Evolutionary conservation across 1,140 invertebrate genomes (phyloP).

Genomic region (Episyrphus balteatus): DNA sequence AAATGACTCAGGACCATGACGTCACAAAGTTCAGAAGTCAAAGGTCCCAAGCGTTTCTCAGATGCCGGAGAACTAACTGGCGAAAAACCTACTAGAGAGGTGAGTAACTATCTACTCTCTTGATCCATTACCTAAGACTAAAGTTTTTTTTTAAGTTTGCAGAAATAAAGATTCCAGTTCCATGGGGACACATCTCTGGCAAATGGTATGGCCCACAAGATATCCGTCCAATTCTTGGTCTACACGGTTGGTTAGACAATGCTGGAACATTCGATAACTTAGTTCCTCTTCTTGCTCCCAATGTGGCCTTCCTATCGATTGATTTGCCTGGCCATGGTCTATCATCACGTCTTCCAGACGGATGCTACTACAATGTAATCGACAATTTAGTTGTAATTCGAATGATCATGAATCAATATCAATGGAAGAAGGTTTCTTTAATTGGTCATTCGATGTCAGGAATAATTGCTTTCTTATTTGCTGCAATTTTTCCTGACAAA

Average conservation of each 20-base stretch:
- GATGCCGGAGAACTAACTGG: slow-evolving; percentile 28
- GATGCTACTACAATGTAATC: slow-evolving; percentile 48
- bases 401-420: slow-evolving; percentile 51
- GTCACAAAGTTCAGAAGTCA: no score
- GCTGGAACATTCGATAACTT: slow-evolving; percentile 59
- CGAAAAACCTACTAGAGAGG: slow-evolving; percentile 20
- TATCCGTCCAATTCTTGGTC: slow-evolving; percentile 50
- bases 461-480: slow-evolving; percentile 46
- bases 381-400: slow-evolving; percentile 46
- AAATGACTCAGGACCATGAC: no score
- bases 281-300: slow-evolving; percentile 46
- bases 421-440: slow-evolving; percentile 56
- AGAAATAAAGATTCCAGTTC: slow-evolving; percentile 63
- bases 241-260: slow-evolving; percentile 72
- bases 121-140: background rate
- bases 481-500: slow-evolving; percentile 46
- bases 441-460: slow-evolving; percentile 58
- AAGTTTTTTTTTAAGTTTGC: slow-evolving; percentile 32
- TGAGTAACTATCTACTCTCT: slow-evolving; percentile 20
- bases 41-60: slow-evolving; percentile 9
- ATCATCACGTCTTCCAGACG: slow-evolving; percentile 53
- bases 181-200: slow-evolving; percentile 64
- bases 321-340: slow-evolving; percentile 62
- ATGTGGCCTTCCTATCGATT: slow-evolving; percentile 52
- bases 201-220: slow-evolving; percentile 58